Evolutionary conservation across 2,888 invertebrate species (phyloP), one percentile per base, ranked within the genome.

Genomic region (Oscheius myriophilus): DNA sequence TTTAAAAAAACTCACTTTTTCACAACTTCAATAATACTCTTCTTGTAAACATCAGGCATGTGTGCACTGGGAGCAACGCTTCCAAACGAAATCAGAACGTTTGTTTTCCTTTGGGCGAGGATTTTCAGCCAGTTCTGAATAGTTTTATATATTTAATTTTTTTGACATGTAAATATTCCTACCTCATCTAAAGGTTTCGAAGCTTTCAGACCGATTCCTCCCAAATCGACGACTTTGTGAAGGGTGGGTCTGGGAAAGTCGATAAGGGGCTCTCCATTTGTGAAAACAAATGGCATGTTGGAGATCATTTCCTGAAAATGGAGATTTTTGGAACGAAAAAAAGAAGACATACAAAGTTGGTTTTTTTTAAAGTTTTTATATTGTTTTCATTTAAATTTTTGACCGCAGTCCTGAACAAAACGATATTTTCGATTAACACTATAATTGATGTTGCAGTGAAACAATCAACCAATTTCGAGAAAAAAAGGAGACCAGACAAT

Each of bases 71-170:
- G 67, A 61, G 53, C 51, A 14, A 67, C 53, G 41, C 67, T 67
- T 18, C 67, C 67, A 52, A 67, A 67, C 11, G 67, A 67, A 26
- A 67, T 33, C 11, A 67, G 41, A 39, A 61, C 53, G 21, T 39
- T 67, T 14, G 18, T 59, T 14, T 25, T 18, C 16, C 67, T 42
- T 11, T n/a, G 33, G 2, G 51, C 33, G 21, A 67, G 42, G 18
- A 67, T 52, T 1, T 9, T 25, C 21, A 18, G 21, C 67, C 67
- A 67, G 11, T 67, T 51, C 67, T 67, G 39, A 45, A 61, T 0
- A 25, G 9, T 33, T 6, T 33, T 9, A 6, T 33, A 33, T 33
- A 9, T 33, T 33, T n/a, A n/a, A n/a, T n/a, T n/a, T n/a, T n/a
- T n/a, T n/a, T n/a, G n/a, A n/a, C n/a, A n/a, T n/a, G n/a, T n/a